Percentiles rank a stretch among this genome's conserved stretches.
Conservation (phyloP, 2,888 invertebrate species). For the Idaea biselata region DNA sequence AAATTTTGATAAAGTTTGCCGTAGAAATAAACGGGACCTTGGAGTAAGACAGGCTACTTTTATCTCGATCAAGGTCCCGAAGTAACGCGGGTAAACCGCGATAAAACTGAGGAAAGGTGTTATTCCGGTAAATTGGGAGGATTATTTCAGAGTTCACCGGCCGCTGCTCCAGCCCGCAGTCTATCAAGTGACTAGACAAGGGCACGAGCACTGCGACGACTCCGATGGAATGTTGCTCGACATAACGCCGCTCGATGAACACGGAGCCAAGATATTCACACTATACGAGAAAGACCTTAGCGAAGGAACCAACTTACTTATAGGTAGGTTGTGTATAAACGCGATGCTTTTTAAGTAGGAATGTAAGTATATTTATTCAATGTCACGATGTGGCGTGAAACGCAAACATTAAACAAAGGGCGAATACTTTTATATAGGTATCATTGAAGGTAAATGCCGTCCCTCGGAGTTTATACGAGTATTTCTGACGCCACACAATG, state of each 20-base stretch:
- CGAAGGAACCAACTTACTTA: conserved; percentile 86
- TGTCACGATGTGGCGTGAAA: conserved; percentile 25
- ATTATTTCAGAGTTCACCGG: conserved; percentile 72
- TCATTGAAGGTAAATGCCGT: conserved; percentile 36
- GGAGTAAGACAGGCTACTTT: too few relatives aligned
- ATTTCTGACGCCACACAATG: conserved; percentile 40
- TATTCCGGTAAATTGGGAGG: background rate
- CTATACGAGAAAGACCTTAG: conserved; percentile 87
- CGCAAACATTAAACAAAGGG: conserved; percentile 24
- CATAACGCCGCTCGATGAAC: conserved; percentile 85
- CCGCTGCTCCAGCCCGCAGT: conserved; percentile 81
- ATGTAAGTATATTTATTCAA: conserved; percentile 7
- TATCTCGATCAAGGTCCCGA: too few relatives aligned
- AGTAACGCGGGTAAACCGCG: too few relatives aligned
- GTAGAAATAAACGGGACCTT: too few relatives aligned
- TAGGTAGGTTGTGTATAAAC: conserved; percentile 67
- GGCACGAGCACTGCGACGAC: conserved; percentile 86
- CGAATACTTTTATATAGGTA: conserved; percentile 17
- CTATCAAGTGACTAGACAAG: conserved; percentile 86
- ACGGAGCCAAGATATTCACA: conserved; percentile 83
- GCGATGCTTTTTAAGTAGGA: background rate
- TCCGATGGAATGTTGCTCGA: conserved; percentile 85
- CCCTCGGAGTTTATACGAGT: conserved; percentile 28
- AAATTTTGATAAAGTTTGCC: too few relatives aligned
- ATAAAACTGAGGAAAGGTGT: background rate